Conservation (phyloP, 2,797 vertebrate genomes). For the Onychomys arenicola region DNA sequence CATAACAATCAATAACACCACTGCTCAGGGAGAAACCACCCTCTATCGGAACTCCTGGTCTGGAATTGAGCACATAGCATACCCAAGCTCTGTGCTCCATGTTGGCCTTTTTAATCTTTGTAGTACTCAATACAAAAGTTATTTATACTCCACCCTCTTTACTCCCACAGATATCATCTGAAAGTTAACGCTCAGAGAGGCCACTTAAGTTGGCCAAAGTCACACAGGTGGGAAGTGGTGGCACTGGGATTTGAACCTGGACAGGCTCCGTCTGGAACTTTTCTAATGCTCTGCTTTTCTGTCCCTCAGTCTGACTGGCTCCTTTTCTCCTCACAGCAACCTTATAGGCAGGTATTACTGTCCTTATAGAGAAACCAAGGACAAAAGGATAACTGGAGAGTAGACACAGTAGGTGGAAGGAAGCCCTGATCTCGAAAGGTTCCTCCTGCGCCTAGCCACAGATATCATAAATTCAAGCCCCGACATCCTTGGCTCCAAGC, state of each 20-base stretch:
- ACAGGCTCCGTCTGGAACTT: neutral
- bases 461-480: neutral
- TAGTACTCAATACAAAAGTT: neutral
- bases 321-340: conserved; percentile 9
- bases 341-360: neutral
- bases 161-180: neutral
- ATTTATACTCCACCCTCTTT: neutral
- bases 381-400: neutral
- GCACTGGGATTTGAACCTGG: neutral
- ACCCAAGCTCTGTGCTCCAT: neutral
- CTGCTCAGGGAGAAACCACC: neutral
- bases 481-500: neutral
- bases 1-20: neutral
- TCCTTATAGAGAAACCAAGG: neutral
- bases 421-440: neutral
- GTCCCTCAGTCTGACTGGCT: neutral
- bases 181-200: neutral
- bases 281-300: neutral
- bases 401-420: neutral
- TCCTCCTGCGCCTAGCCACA: neutral
- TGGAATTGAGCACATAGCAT: neutral
- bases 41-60: neutral
- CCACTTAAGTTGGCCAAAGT: neutral
- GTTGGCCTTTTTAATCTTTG: neutral
- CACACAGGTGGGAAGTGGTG: neutral